Base-by-base conservation (phyloP, 37 sponge, comb jelly and placozoan species). In the Axinella damicornis region DNA sequence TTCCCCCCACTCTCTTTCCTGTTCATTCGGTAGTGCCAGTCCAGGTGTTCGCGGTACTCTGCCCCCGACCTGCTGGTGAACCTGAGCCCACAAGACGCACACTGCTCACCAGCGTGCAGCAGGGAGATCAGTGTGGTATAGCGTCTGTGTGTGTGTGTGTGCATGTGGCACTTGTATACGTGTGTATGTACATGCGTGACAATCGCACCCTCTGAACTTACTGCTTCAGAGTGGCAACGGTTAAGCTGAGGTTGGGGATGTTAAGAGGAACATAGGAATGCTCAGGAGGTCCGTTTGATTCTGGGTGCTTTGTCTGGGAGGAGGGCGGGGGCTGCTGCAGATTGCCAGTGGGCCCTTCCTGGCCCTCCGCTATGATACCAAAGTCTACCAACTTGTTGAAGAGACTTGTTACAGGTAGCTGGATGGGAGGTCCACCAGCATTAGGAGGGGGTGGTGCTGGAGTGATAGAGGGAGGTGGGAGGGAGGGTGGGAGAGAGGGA, bases 21-120 rank as follows among this genome's bases (percentile, higher is more conserved):
- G 80, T 98, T 98, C 53, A 84, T 61, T 39, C 74, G 59, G 69
- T 87, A 98, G 83, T 98, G 99, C 99, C 97, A 96, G 83, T 98
- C 97, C 11, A 98, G 86, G 69, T 98, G 99, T 14, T 37, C 46
- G 5, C 78, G 69, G 80, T 97, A 98, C 59, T 83, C 66, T 40
- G 82, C 58, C 18, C 79, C 46, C 11, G 79, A 65, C 0, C 52
- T 68, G 24, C 82, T 87, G 33, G 60, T 66, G 58, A 98, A 98
- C 28, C 99, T 67, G 46, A 92, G 78, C 0, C 99, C 99, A 86
- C 99, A 98, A 18, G 91, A 84, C 16, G 91, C 65, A 67, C 99
- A 98, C 17, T 85, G 92, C 62, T 92, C 92, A 16, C 97, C 97
- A 14, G 65, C 71, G 52, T 95, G 78, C 39, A 98, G 71, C 57